Conservation (phyloP, 2,797 vertebrate genomes). For the Sebastes iracundus region DNA sequence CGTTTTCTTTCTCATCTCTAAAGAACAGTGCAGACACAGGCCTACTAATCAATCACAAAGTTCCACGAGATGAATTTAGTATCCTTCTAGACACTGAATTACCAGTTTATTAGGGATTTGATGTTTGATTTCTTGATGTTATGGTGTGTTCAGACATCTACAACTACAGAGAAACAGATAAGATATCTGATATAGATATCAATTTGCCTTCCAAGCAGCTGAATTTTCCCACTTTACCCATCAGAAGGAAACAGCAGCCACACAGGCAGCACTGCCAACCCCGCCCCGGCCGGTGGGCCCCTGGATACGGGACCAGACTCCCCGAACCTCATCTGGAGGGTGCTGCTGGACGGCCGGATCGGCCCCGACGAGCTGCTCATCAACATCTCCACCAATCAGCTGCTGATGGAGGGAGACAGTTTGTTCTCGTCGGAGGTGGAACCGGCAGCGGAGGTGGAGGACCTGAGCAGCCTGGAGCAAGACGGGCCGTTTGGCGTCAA, state of each 20-base stretch:
- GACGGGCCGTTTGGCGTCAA: slow-evolving; percentile 74
- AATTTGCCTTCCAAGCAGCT: neutral
- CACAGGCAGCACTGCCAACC: slow-evolving; percentile 77
- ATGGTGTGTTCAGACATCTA: neutral
- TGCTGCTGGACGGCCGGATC: slow-evolving; percentile 78
- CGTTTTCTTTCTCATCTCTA: neutral
- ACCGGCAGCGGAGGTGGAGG: slow-evolving; percentile 70
- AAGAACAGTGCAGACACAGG: neutral
- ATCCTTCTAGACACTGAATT: neutral
- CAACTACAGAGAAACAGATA: neutral
- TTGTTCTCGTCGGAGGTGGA: slow-evolving; percentile 80
- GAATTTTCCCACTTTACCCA: slow-evolving; percentile 1
- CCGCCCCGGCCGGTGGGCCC: slow-evolving; percentile 59
- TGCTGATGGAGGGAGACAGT: slow-evolving; percentile 82
- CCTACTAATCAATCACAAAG: neutral
- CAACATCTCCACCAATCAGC: slow-evolving; percentile 90
- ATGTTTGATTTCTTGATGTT: neutral
- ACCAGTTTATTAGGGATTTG: neutral
- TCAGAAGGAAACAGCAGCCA: slow-evolving; percentile 88
- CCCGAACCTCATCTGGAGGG: slow-evolving; percentile 89
- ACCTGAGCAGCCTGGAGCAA: slow-evolving; percentile 82
- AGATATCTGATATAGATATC: neutral
- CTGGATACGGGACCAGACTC: slow-evolving; percentile 82
- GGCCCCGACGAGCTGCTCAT: slow-evolving; percentile 83
- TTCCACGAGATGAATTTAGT: neutral